Base-by-base conservation (phyloP, 1,140 invertebrate species). In the Eumaeus atala region DNA sequence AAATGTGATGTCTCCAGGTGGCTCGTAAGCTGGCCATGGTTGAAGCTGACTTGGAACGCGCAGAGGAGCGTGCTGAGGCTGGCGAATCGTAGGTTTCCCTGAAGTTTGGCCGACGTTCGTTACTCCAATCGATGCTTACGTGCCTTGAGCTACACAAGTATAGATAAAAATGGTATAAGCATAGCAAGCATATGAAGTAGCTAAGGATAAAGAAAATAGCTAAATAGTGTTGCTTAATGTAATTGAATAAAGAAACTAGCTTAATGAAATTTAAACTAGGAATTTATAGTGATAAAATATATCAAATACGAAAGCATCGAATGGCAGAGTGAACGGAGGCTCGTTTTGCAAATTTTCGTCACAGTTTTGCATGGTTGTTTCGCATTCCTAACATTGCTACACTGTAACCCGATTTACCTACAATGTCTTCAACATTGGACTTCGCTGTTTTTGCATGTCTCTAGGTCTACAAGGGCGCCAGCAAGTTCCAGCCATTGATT, bases 21-120 rank as follows among this genome's bases (percentile, higher is more conserved):
- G 98, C 98, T 92, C 98, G 98, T 97, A 99, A 99, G 93, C 95
- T 99, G 93, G 98, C 98, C 90, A 99, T 99, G 96, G 98, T 99
- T 93, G 98, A 99, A 92, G 98, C 98, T 88, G 98, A 99, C 91
- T 92, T 99, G 89, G 98, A 99, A 90, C 95, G 98, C 91, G 97
- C 98, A 74, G 98, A 99, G 92, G 97, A 99, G 90, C 96, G 98
- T 90, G 97, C 98, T 77, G 98, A 99, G 90, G 92, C 97, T 85
- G 98, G 98, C 90, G 98, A 99, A 95, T 95, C 96, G 97, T 99
- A 96, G 93, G 95, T 92, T 91, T 90, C 78, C 70, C 62, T 68
- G 59, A 66, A 62, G 64, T 62, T 59, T 16, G 52, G 64, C 61
- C 40, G 51, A 54, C 54, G 65, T 58, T 52, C 68, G 48, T 51